Evolutionary conservation across 2,113 vertebrate species (phyloP).

Genomic region (Labrus mixtus): DNA sequence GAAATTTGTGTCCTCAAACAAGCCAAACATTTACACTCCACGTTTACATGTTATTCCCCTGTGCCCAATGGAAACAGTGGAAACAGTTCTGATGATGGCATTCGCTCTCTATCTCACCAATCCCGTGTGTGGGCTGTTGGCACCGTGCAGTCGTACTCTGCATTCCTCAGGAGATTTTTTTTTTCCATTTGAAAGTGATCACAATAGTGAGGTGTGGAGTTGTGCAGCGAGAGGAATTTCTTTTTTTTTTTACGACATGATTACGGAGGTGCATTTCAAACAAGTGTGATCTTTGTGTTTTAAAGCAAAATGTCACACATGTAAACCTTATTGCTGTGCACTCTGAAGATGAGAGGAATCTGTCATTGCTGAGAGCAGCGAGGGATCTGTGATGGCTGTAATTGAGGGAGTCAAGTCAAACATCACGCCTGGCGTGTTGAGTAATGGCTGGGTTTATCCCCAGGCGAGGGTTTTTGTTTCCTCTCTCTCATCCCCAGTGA

Average conservation of each 20-base stretch:
- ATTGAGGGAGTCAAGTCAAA: slow-evolving; percentile 75
- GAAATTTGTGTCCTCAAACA: slow-evolving; percentile 65
- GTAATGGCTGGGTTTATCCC: slow-evolving; percentile 70
- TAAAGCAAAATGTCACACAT: slow-evolving; percentile 28
- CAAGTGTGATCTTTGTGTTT: slow-evolving; percentile 23
- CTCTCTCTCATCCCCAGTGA: slow-evolving; percentile 68
- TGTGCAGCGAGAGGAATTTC: slow-evolving; percentile 40
- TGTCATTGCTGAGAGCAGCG: slow-evolving; percentile 58
- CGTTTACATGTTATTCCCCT: slow-evolving; percentile 74
- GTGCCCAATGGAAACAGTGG: slow-evolving; percentile 75
- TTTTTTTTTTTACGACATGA: slow-evolving; percentile 59
- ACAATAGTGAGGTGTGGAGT: slow-evolving; percentile 70
- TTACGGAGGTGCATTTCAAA: slow-evolving; percentile 54
- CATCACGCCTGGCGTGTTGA: slow-evolving; percentile 73
- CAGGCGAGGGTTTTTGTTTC: slow-evolving; percentile 75
- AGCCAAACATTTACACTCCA: slow-evolving; percentile 74
- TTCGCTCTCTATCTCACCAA: slow-evolving; percentile 69
- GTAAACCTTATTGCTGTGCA: slow-evolving; percentile 40
- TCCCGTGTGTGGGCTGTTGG: slow-evolving; percentile 74
- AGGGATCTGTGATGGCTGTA: slow-evolving; percentile 65
- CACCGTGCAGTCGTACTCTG: slow-evolving; percentile 47
- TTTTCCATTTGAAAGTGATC: slow-evolving; percentile 78
- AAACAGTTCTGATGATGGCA: slow-evolving; percentile 70
- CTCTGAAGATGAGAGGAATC: slow-evolving; percentile 66
- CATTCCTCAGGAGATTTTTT: slow-evolving; percentile 76